Evolutionary conservation across 2,113 vertebrate genomes (phyloP), one percentile per base, ranked within the genome.

Genomic region (Rana temporaria): DNA sequence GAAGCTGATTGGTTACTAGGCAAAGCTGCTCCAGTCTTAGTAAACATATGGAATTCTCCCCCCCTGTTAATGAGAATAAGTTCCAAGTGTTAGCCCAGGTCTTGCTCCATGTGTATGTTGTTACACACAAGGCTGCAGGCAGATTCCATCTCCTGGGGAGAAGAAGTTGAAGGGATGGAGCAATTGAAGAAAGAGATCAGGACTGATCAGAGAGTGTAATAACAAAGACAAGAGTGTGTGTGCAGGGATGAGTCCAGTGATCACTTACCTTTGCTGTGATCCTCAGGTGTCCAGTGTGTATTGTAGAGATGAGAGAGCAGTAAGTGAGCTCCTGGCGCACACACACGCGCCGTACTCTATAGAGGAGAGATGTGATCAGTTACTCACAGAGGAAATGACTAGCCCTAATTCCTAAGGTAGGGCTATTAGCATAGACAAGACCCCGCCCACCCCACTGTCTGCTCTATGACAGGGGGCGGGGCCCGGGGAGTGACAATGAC

Each of bases 321-420:
- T 30, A 1, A 30, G 1, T 30, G 26, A 30, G 26, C 26, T 30
- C 26, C 26, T 30, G 26, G 26, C 1, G 3, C 26, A 62, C n/a
- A n/a, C n/a, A 34, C 48, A 12, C 26, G 53, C 63, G 77, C 42
- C 38, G 64, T 57, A 59, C 42, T 53, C 17, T 14, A 52, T 4
- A 19, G 32, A 11, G 42, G 34, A 34, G 34, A 38, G 4, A 8
- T 38, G 7, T 32, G 57, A 76, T 55, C 42, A 22, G 18, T 73
- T 74, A 53, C 60, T 74, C 79, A 73, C 42, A 75, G 71, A 82
- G 80, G 80, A 82, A 82, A 75, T 82, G 80, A 82, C 79, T 65
- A 62, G 79, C 79, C 78, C 79, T 74, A 32, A 82, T 74, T 74
- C 80, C 80, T 75, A 65, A 82, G 71, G 80, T 82, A 73, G 1